Base-by-base conservation (phyloP, 2,888 invertebrate species). In the Acrobasis consociella region DNA sequence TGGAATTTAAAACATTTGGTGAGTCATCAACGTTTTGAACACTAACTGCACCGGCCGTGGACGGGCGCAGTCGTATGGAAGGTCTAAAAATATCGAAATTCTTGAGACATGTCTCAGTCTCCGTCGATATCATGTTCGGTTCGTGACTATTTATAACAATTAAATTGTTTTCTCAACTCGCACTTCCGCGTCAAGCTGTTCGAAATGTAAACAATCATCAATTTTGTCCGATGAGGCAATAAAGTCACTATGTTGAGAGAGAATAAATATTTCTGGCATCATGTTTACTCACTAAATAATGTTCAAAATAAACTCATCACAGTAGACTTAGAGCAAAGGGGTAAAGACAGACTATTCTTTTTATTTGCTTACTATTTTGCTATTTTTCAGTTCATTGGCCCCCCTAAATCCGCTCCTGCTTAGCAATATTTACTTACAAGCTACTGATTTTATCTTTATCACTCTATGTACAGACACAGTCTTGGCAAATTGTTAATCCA, bases 1-100 rank as follows among this genome's bases (percentile, higher is more conserved):
- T 87, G 88, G 87, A 91, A 91, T 92, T 90, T 91, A 88, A 91
- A 91, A 84, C 81, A 91, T 87, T 87, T 77, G 90, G 91, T 92
- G 91, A 92, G 91, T 91, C 91, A 92, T 86, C 86, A 75, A 69
- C 77, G 72, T 82, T 86, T 86, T 78, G 73, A 76, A 78, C 76
- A 73, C 65, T 78, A 80, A 76, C 77, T 73, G 72, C 64, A 68
- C 46, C 62, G 70, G 62, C 66, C 63, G 63, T 63, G 68, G 67
- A 63, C 58, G 64, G 38, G 58, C 62, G 67, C 62, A 63, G 69
- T 67, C 64, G 58, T 65, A 42, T 69, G 72, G n/a, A 71, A 74
- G 68, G 65, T 70, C 75, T 79, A 75, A 76, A 76, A 74, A 73
- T 80, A 75, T 59, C 67, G 59, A 63, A 60, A 65, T 75, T 74